These are phyloP conservation scores for Hippotragus niger DNA, from an alignment of 2,113 vertebrate species.

Conservation along the genomic window DNA sequence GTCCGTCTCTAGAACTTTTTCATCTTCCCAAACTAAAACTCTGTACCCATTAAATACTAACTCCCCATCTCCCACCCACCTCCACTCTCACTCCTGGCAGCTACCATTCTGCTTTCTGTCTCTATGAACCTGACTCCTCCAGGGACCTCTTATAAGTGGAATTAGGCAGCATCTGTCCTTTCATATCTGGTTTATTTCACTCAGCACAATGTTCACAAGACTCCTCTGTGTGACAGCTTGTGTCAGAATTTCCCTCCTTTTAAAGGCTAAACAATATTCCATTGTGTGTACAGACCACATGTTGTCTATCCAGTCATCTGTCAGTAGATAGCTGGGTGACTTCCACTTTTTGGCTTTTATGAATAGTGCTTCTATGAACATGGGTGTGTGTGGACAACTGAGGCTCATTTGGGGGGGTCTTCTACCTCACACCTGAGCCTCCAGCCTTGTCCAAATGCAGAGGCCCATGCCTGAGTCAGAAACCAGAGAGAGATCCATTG, in stretches of 20 bases:
- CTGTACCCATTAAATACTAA: background rate
- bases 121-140: background rate
- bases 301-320: too few relatives aligned
- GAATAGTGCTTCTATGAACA: background rate
- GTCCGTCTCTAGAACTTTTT: background rate
- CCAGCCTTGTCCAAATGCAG: background rate
- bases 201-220: background rate
- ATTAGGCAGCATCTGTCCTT: background rate
- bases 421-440: background rate
- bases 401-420: background rate
- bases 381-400: background rate
- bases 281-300: accelerated
- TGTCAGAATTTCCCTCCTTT: background rate
- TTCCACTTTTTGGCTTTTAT: background rate
- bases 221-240: accelerated
- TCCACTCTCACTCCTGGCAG: background rate
- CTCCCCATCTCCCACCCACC: background rate
- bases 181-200: background rate
- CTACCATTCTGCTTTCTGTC: background rate
- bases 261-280: background rate
- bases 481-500: background rate
- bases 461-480: background rate
- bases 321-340: background rate
- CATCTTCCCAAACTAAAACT: background rate
- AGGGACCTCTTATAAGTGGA: background rate